Base-by-base conservation (phyloP, 2,797 vertebrate species). In the Xyrichtys novacula region DNA sequence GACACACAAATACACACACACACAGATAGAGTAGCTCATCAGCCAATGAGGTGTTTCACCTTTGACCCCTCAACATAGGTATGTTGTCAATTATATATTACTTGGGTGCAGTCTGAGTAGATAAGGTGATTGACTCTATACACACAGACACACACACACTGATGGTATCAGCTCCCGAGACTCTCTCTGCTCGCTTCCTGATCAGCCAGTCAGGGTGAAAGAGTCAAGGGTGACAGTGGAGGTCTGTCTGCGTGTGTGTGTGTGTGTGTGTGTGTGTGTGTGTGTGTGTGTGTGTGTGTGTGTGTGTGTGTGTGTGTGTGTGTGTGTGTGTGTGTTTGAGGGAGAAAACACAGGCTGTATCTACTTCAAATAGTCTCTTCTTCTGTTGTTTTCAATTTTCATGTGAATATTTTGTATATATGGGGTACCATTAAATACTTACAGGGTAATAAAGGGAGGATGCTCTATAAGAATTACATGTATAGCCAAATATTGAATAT, bases 141-240 rank as follows among this genome's bases (percentile, higher is more conserved):
- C 38, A 16, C 44, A 55, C 40, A 23, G n/a, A n/a, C n/a, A n/a
- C n/a, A n/a, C 32, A 47, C 9, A 28, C 58, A 47, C 3, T 32
- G 43, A 29, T 7, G 3, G 23, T 47, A 31, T 28, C 17, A 4
- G 2, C 17, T 7, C 2, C 16, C 53, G 54, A 34, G 5, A 28
- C 44, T 63, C 44, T 67, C 72, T 77, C 53, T 44, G 28, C 44
- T 26, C 19, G 80, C 55, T 54, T 87, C 88, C 87, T 91, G 90
- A 93, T 89, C 83, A 89, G 25, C 71, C 87, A 93, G 40, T 92
- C 89, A 87, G 88, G 85, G 86, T 43, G 38, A 72, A 66, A 71
- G 80, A 50, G 56, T 48, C 36, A 3, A 49, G 20, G 39, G 26
- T 65, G 70, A 40, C 50, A 11, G 14, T 56, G 47, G 32, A 46